phyloP scores from a whole-genome alignment of 2,797 vertebrate species.

The Carduelis carduelis region DNA sequence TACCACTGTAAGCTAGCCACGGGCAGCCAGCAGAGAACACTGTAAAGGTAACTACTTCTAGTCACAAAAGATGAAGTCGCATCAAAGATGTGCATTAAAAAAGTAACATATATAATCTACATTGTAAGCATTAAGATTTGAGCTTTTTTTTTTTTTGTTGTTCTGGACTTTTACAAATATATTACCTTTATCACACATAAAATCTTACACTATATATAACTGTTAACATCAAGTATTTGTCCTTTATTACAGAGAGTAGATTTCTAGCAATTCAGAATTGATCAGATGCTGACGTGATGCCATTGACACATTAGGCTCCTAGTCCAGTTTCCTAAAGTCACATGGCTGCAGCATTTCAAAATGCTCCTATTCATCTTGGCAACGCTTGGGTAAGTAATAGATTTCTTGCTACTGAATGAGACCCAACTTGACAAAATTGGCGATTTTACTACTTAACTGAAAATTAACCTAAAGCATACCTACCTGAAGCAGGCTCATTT shows the following conservation, averaged over 20 bases:
- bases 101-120: not conserved
- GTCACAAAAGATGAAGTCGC: not conserved
- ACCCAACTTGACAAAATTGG: not conserved
- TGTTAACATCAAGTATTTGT: not conserved
- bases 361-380: not conserved
- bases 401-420: not conserved
- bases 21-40: not conserved
- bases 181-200: not conserved
- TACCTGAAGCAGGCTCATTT: not conserved
- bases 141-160: not conserved
- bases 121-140: not conserved
- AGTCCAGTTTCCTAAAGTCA: not conserved
- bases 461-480: not conserved
- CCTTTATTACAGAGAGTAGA: not conserved
- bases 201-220: not conserved
- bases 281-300: fast-evolving
- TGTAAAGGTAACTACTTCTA: not conserved
- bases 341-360: not conserved
- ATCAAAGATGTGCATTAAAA: not conserved
- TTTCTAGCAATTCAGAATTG: not conserved
- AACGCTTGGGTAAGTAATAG: fast-evolving
- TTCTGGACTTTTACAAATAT: not conserved
- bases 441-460: not conserved
- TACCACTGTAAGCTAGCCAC: not conserved
- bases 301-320: not conserved